Evolutionary conservation across 2,888 invertebrate species (phyloP).

Genomic region (Dione vanillae): DNA sequence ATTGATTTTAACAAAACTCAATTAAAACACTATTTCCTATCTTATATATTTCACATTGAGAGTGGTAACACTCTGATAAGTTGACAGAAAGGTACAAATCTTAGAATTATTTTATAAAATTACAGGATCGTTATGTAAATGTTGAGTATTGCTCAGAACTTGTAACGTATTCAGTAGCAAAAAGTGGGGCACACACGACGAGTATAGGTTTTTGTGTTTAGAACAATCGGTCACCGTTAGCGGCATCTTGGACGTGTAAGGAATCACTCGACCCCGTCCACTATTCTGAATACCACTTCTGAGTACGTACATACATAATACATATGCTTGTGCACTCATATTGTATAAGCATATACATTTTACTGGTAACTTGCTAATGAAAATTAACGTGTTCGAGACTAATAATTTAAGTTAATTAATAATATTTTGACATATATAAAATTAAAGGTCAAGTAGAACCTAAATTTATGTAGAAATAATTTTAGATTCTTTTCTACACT

Average conservation of each 20-base stretch:
- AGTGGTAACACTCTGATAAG: too few species aligned
- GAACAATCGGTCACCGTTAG: slow-evolving; percentile 76
- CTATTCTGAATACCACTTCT: slow-evolving; percentile 47
- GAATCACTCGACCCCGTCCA: slow-evolving; percentile 54
- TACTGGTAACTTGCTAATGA: neutral
- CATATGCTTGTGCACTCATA: neutral
- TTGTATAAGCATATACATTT: neutral
- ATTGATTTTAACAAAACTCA: too few species aligned
- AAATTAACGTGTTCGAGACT: neutral
- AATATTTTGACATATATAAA: too few species aligned
- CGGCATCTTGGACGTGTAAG: slow-evolving; percentile 61
- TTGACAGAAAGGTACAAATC: neutral
- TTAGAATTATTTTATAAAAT: neutral
- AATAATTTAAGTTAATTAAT: too few species aligned
- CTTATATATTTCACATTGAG: too few species aligned
- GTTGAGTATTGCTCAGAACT: neutral
- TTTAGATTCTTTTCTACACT: too few species aligned
- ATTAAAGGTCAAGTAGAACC: too few species aligned
- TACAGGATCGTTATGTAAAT: neutral
- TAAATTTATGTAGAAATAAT: too few species aligned
- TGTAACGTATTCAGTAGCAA: slow-evolving; percentile 11
- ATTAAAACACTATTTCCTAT: too few species aligned
- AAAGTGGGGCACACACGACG: slow-evolving; percentile 66
- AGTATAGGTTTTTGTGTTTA: slow-evolving; percentile 74
- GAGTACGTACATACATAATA: neutral